Evolutionary conservation across 2,888 invertebrate species (phyloP).

Genomic region (Notodonta dromedarius): DNA sequence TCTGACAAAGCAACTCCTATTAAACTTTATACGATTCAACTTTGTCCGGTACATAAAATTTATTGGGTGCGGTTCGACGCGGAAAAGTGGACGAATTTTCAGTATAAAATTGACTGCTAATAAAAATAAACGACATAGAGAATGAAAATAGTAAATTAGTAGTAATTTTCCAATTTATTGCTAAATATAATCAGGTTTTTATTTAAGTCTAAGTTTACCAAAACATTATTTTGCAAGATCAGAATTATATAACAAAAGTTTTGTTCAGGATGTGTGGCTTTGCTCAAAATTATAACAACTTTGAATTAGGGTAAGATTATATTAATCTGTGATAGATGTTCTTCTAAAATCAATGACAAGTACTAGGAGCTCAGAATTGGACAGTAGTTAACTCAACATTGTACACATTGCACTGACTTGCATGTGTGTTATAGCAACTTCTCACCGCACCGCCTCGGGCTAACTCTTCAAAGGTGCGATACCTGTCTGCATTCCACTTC

Average conservation of each 20-base stretch:
- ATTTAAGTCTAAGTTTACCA: too few relatives aligned
- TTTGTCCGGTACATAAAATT: constrained; percentile 35
- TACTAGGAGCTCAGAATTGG: neutral
- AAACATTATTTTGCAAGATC: too few relatives aligned
- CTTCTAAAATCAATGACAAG: too few relatives aligned
- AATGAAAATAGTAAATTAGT: too few relatives aligned
- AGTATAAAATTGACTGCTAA: neutral
- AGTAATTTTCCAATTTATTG: too few relatives aligned
- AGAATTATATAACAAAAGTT: too few relatives aligned
- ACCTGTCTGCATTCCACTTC: neutral
- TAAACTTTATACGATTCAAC: constrained; percentile 41
- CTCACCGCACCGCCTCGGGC: neutral
- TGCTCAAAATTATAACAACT: too few relatives aligned
- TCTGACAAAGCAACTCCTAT: constrained; percentile 31
- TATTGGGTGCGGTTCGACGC: constrained; percentile 23
- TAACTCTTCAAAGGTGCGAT: neutral
- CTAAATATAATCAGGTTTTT: too few relatives aligned
- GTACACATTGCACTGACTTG: neutral
- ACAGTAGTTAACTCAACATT: neutral
- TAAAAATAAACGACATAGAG: neutral
- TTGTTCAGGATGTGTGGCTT: too few relatives aligned
- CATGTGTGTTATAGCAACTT: neutral
- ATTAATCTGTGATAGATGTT: too few relatives aligned
- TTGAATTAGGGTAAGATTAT: too few relatives aligned
- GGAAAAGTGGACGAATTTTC: neutral